A percentile compares a stretch with the other conserved stretches of the same genome.
These are phyloP conservation scores for Onthophagus sagittarius DNA, from an alignment of 2,888 invertebrate genomes.

Conservation along the genomic window DNA sequence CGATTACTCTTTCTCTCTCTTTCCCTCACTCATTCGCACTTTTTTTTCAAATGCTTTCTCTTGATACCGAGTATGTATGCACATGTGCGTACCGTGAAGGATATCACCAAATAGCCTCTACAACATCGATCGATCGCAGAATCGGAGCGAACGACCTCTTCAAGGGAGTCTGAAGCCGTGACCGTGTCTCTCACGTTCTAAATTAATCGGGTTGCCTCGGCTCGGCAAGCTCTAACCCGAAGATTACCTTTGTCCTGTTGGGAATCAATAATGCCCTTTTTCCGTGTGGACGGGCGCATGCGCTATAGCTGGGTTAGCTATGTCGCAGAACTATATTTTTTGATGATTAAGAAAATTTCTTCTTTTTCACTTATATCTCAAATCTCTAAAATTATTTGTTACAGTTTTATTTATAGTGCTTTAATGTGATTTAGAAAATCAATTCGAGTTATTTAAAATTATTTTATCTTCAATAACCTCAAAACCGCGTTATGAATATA, in stretches of 20 bases:
- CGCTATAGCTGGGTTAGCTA: neutral
- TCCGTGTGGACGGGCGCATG: neutral
- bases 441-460: neutral
- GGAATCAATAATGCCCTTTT: neutral
- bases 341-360: neutral
- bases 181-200: conserved; percentile 39
- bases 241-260: neutral
- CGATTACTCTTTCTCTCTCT: neutral
- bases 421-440: neutral
- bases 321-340: neutral
- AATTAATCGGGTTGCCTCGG: conserved; percentile 6
- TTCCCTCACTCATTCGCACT: neutral
- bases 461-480: neutral
- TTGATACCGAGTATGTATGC: neutral
- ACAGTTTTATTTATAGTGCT: neutral
- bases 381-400: too few relatives aligned
- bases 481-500: neutral
- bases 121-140: neutral
- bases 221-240: neutral
- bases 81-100: neutral
- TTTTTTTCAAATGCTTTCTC: neutral
- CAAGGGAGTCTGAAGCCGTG: conserved; percentile 45
- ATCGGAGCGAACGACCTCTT: conserved; percentile 42
- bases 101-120: neutral
- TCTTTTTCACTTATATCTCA: too few relatives aligned